These are phyloP conservation scores for Hirtodrosophila duncani DNA, from an alignment of 2,888 invertebrate species.

Conservation along the genomic window DNA sequence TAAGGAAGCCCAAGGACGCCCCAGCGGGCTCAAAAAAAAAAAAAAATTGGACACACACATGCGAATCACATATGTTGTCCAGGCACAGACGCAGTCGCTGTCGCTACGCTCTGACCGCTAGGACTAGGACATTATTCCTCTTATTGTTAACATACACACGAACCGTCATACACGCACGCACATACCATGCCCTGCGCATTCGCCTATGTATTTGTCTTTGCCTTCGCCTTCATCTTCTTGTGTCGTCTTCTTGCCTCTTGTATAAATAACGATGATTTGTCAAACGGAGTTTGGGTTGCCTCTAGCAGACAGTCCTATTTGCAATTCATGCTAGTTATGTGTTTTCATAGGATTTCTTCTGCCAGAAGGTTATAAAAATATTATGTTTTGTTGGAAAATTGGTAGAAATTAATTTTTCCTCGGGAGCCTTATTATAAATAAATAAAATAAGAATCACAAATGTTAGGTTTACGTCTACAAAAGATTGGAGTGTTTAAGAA, in stretches of 20 bases:
- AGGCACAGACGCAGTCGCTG: slow-evolving; percentile 36
- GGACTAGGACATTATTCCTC: slow-evolving; percentile 55
- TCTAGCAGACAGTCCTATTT: slow-evolving; percentile 52
- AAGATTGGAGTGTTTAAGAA: slow-evolving; percentile 20
- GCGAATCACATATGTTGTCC: slow-evolving; percentile 68
- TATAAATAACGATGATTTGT: slow-evolving; percentile 69
- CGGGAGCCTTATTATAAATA: slow-evolving; percentile 70
- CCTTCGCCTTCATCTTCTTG: slow-evolving; percentile 7
- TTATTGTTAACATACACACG: slow-evolving; percentile 70
- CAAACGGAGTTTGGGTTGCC: slow-evolving; percentile 22
- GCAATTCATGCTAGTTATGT: slow-evolving; percentile 64
- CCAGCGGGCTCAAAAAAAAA: slow-evolving; percentile 22
- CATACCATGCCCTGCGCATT: slow-evolving; percentile 19
- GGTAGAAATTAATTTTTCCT: slow-evolving; percentile 69
- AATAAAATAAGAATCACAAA: slow-evolving; percentile 21
- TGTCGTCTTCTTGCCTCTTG: slow-evolving; percentile 51
- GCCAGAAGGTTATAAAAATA: slow-evolving; percentile 63
- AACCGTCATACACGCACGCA: no score
- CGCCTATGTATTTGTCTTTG: slow-evolving; percentile 23
- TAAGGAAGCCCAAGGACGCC: slow-evolving; percentile 65
- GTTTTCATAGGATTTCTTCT: slow-evolving; percentile 71
- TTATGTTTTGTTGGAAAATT: slow-evolving; percentile 63
- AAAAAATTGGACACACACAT: slow-evolving; percentile 48
- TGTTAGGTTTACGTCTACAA: slow-evolving; percentile 12
- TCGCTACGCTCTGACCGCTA: slow-evolving; percentile 3